Evolutionary conservation across 2,888 invertebrate species (phyloP), one percentile per base, ranked within the genome.

Genomic region (Smittia aterrima): DNA sequence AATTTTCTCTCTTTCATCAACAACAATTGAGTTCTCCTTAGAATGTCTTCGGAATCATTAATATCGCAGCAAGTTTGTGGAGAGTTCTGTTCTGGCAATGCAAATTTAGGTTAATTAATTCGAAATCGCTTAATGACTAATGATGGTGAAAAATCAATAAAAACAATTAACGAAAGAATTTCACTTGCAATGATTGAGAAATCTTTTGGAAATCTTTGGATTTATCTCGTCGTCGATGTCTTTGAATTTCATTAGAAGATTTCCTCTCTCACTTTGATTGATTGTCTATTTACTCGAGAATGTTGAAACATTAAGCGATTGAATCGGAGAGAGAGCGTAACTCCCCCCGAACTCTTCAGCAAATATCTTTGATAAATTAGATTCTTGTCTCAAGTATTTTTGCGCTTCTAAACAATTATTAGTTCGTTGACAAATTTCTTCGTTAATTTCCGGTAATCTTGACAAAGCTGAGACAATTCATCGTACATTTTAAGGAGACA

Each of bases 71-170:
- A 58, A 62, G n/a, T 38, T 16, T 27, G 27, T 25, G 25, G 11
- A 66, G 11, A 1, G 41, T 53, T n/a, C n/a, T n/a, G 72, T 20
- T 40, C 54, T 66, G 27, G 38, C 40, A 40, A 72, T 72, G 72
- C 72, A 72, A 72, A 72, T 72, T 72, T 72, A 40, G 72, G 72
- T 72, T 72, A 72, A 72, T 72, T 74, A 74, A 74, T 74, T 25
- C 53, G 38, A 62, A 67, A 38, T 16, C 18, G 58, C 62, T 41
- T 64, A 74, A 47, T 74, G 66, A 74, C 66, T 74, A 74, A 74
- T 66, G 66, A 66, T 74, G 20, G 16, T 41, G 40, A 27, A 66
- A 74, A 74, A 74, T 72, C 72, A 40, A 72, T 72, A 72, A 72
- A 72, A 72, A 20, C 62, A 72, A 72, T 72, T 72, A 72, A 16